These are phyloP conservation scores for Agelas oroides DNA, from an alignment of 37 sponge, comb jelly and placozoan species.

Conservation along the genomic window DNA sequence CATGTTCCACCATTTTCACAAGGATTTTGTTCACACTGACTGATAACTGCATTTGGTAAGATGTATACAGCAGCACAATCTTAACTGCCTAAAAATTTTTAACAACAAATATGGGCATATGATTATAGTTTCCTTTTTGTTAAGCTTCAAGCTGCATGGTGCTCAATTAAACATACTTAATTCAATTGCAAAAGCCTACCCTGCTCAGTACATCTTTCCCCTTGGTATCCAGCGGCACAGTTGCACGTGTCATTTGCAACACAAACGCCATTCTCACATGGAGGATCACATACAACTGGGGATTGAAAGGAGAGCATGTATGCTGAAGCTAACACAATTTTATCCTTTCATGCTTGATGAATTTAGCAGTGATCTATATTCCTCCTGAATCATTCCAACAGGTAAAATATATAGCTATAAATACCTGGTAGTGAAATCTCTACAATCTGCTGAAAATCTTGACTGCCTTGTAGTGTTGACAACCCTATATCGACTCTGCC, in stretches of 20 bases:
- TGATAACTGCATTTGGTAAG: slow-evolving; percentile 8
- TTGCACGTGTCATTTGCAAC: slow-evolving; percentile 52
- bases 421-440: slow-evolving; percentile 28
- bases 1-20: slow-evolving; percentile 67
- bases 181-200: background rate
- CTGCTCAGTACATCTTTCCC: slow-evolving; percentile 38
- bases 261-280: slow-evolving; percentile 79
- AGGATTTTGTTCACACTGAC: slow-evolving; percentile 36
- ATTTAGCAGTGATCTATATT: too few relatives aligned
- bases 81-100: too few relatives aligned
- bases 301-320: background rate
- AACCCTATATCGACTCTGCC: slow-evolving; percentile 35
- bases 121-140: too few relatives aligned
- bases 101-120: too few relatives aligned
- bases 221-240: slow-evolving; percentile 60
- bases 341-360: background rate
- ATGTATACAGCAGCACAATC: too few relatives aligned
- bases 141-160: too few relatives aligned
- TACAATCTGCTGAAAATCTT: slow-evolving; percentile 10
- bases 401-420: too few relatives aligned
- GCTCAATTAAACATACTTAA: too few relatives aligned
- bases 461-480: slow-evolving; percentile 12
- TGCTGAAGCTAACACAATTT: too few relatives aligned
- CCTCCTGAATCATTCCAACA: too few relatives aligned
- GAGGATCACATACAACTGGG: slow-evolving; percentile 69